Base-by-base conservation (phyloP, 2,113 vertebrate species). In the Microtus ochrogaster region DNA sequence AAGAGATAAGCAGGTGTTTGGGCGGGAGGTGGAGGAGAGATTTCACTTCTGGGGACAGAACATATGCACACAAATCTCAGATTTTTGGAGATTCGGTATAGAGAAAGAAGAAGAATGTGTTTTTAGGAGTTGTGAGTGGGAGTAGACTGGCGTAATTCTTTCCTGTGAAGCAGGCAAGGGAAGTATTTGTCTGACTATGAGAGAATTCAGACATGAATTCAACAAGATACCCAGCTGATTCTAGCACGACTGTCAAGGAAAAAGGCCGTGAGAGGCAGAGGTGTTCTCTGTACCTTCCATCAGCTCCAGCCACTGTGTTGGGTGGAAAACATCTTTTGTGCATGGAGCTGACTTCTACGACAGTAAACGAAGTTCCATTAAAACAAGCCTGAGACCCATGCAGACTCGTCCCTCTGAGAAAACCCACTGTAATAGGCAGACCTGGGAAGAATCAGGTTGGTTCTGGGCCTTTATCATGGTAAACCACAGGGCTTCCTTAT, bases 111-210 rank as follows among this genome's bases (percentile, higher is more conserved):
- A 68, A 90, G 77, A 92, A 95, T 68, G 81, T 94, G 47, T 30
- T 91, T 94, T 96, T 95, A 96, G 78, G 63, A 92, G 81, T 88
- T 73, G 24, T 92, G 78, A 91, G 82, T 91, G 49, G 92, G 81
- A 85, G 21, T 92, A 63, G 72, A 84, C 78, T 44, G 10, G 33
- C 94, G 2, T 97, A 90, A 81, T 94, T 95, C 28, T 86, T 85
- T 89, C 65, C 89, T 89, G n/a, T 90, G 47, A 87, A 89, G 77
- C 9, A 79, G 72, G 33, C 13, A 87, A 90, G 14, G 73, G 52
- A 72, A 83, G 19, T 61, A 83, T 92, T 97, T 94, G 68, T 92
- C 90, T 93, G 58, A 61, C 30, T 91, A 44, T 44, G 58, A 33
- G 58, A 94, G 83, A 72, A 66, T 87, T 81, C 91, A 85, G 73